These are phyloP conservation scores for Hylomyscus alleni DNA, from an alignment of 2,797 vertebrate genomes.

Conservation along the genomic window DNA sequence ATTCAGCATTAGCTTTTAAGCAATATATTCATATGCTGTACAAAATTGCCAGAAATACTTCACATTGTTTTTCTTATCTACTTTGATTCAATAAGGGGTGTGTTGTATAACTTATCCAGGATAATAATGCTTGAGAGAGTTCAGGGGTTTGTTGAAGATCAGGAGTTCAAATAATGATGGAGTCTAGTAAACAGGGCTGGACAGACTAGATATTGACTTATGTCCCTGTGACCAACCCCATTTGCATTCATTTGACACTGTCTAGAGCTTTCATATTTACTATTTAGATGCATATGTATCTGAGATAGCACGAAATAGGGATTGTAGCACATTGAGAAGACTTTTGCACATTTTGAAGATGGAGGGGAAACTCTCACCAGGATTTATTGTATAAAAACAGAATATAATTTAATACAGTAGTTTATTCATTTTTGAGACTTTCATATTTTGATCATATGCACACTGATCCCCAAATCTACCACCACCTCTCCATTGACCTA, in stretches of 20 bases:
- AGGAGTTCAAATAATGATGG: not conserved
- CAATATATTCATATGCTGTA: not conserved
- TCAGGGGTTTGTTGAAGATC: not conserved
- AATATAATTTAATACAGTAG: not conserved
- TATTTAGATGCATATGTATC: not conserved
- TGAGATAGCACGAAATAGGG: not conserved
- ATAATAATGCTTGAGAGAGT: slow-evolving; percentile 3
- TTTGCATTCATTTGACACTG: not conserved
- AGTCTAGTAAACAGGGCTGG: not conserved
- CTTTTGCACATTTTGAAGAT: not conserved
- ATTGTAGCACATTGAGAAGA: not conserved
- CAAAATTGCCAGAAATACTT: slow-evolving; percentile 40
- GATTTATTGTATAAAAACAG: not conserved
- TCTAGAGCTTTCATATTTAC: not conserved
- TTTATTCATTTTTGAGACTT: not conserved
- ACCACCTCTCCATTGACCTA: not conserved
- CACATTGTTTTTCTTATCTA: slow-evolving; percentile 35
- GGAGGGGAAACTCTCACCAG: not conserved
- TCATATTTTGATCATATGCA: not conserved
- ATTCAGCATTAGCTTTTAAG: slow-evolving; percentile 31
- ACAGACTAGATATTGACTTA: not conserved
- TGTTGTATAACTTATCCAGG: not conserved
- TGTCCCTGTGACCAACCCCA: not conserved
- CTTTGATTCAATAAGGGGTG: not conserved
- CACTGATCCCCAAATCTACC: too few relatives aligned